phyloP scores from a whole-genome alignment of 1,140 invertebrate species.

The Teleopsis dalmanni region DNA sequence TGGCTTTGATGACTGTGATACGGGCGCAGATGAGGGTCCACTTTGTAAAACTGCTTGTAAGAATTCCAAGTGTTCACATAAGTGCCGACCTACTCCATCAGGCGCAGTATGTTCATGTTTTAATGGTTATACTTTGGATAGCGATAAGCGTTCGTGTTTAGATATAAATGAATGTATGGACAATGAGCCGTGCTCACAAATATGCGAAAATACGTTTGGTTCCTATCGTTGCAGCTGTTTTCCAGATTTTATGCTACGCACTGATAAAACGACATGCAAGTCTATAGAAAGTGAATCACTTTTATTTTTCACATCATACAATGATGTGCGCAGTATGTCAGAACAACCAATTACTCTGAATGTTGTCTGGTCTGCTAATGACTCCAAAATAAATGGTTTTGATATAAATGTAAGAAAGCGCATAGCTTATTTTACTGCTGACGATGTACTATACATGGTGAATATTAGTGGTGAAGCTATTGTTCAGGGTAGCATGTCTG shows the following conservation, averaged over 20 bases:
- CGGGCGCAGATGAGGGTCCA: slow-evolving; percentile 32
- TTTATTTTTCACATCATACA: slow-evolving; percentile 47
- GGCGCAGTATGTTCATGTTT: slow-evolving; percentile 63
- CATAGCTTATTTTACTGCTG: slow-evolving; percentile 41
- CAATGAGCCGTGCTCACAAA: slow-evolving; percentile 64
- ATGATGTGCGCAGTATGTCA: slow-evolving; percentile 49
- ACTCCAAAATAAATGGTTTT: slow-evolving; percentile 46
- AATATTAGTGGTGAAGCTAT: slow-evolving; percentile 21
- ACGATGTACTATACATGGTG: slow-evolving; percentile 35
- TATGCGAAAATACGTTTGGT: slow-evolving; percentile 64
- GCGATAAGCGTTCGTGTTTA: slow-evolving; percentile 47
- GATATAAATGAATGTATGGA: slow-evolving; percentile 67
- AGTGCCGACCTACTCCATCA: slow-evolving; percentile 43
- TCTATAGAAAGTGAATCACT: slow-evolving; percentile 48
- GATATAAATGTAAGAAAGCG: slow-evolving; percentile 44
- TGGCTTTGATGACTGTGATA: slow-evolving; percentile 54
- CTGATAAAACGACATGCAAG: slow-evolving; percentile 66
- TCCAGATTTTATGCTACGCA: slow-evolving; percentile 51
- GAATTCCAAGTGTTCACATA: slow-evolving; percentile 44
- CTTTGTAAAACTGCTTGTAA: slow-evolving; percentile 27
- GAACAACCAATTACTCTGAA: slow-evolving; percentile 35
- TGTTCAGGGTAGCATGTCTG: slow-evolving; percentile 45
- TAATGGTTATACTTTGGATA: slow-evolving; percentile 59
- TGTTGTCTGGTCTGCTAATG: slow-evolving; percentile 42
- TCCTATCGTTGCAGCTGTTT: slow-evolving; percentile 68